phyloP scores from a whole-genome alignment of 2,888 invertebrate species.

The Galerucella calmariensis region DNA sequence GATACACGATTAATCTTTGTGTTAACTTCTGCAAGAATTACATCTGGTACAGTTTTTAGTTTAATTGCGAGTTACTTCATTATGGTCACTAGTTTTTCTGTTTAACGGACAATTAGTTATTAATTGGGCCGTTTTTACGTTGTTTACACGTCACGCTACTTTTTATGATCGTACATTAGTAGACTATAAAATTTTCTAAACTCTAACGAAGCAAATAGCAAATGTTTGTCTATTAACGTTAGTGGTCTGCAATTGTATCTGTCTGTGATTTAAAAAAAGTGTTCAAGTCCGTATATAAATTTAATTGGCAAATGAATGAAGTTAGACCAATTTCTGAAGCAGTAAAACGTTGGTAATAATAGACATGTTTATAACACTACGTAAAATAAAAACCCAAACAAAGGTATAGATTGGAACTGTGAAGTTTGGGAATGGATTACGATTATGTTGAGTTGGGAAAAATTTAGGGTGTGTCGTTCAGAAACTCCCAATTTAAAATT shows the following conservation, averaged over 20 bases:
- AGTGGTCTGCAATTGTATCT: neutral
- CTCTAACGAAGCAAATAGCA: conserved; percentile 1
- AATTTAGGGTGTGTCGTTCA: no score
- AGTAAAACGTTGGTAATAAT: no score
- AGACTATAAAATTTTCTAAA: neutral
- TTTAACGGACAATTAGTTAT: neutral
- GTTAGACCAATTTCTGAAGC: no score
- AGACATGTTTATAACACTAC: no score
- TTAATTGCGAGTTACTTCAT: conserved; percentile 5
- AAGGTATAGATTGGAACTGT: no score
- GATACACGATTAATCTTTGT: neutral
- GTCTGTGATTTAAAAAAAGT: neutral
- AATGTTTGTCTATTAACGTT: neutral
- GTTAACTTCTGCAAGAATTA: neutral
- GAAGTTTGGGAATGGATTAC: no score
- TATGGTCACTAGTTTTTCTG: neutral
- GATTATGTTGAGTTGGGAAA: no score
- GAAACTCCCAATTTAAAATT: no score
- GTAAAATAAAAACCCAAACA: no score
- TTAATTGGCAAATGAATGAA: no score
- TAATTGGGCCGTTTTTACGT: conserved; percentile 2
- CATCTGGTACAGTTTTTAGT: neutral
- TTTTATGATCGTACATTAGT: neutral
- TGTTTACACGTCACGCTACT: neutral
- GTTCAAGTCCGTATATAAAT: no score